Evolutionary conservation across 2,797 vertebrate genomes (phyloP).

Genomic region (Anisognathus igniventris): DNA sequence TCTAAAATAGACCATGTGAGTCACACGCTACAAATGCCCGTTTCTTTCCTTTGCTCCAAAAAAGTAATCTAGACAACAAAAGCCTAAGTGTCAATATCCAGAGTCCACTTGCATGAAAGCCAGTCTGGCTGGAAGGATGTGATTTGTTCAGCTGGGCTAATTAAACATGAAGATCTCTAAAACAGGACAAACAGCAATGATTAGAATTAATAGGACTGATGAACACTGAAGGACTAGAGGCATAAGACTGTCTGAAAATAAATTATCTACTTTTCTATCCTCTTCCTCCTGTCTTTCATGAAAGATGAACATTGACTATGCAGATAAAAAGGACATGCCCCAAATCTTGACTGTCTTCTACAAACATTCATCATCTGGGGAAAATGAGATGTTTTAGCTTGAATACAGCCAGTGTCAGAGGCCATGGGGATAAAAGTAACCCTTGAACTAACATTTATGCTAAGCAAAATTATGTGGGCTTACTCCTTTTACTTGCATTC

Average conservation of each 20-base stretch:
- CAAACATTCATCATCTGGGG: background rate
- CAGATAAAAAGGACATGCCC: background rate
- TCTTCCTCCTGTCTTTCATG: background rate
- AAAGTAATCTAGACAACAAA: slow-evolving; percentile 40
- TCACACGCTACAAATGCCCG: background rate
- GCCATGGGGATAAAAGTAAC: background rate
- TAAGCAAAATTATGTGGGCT: background rate
- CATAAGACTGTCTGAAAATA: background rate
- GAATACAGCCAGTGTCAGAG: background rate
- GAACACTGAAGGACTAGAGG: background rate
- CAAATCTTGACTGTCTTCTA: background rate
- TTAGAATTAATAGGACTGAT: background rate
- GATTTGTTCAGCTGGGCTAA: slow-evolving; percentile 1
- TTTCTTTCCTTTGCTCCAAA: slow-evolving; percentile 27
- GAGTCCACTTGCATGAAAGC: background rate
- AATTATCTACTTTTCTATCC: background rate
- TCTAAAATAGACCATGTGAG: slow-evolving; percentile 57
- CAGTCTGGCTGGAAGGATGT: background rate
- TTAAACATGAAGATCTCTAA: background rate
- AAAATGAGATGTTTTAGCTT: background rate
- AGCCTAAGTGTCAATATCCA: background rate
- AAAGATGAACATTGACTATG: background rate
- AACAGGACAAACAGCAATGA: background rate
- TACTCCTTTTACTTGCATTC: background rate
- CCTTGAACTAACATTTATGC: background rate